Base-by-base conservation (phyloP, 2,113 vertebrate species). In the Epinephelus cyanopodus region DNA sequence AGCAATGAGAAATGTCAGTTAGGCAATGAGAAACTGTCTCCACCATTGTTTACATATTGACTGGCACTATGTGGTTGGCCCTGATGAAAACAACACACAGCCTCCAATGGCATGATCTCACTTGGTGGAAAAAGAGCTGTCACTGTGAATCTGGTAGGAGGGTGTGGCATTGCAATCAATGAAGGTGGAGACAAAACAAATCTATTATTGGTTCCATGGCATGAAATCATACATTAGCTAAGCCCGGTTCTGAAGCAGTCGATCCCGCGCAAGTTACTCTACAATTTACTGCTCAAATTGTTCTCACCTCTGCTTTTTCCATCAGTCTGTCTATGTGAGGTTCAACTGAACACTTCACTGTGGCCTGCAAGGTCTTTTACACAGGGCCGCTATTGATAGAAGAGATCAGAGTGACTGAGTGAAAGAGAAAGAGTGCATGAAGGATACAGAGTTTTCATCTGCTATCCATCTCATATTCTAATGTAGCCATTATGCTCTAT, bases 401-500 rank as follows among this genome's bases (percentile, higher is more conserved):
- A 87, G 73, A 84, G 79, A 81, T 74, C 86, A 62, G 75, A 90
- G 88, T 52, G 74, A 85, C 79, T 77, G 78, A 79, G 81, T 74
- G 74, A 75, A 80, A 82, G 66, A 83, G 77, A 61, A 78, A 86
- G 83, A 79, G 76, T 60, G 77, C 68, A 84, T 90, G 87, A 88
- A 87, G 79, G 83, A 88, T 86, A 81, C 81, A 69, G 77, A 68
- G 80, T 84, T 88, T 84, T 86, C 84, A 87, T 89, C 90, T 74
- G 33, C 88, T 25, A 88, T 92, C 90, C 87, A 89, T 93, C 88
- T 92, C 89, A 68, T 91, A 89, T 91, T 93, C 88, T 90, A 89
- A 94, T 93, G 91, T 63, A 83, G 83, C 93, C 87, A 92, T 93
- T 93, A 91, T 78, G 85, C 80, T 93, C 86, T 82, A 87, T 91